Evolutionary conservation across 2,888 invertebrate genomes (phyloP).

Genomic region (Nomada flava): DNA sequence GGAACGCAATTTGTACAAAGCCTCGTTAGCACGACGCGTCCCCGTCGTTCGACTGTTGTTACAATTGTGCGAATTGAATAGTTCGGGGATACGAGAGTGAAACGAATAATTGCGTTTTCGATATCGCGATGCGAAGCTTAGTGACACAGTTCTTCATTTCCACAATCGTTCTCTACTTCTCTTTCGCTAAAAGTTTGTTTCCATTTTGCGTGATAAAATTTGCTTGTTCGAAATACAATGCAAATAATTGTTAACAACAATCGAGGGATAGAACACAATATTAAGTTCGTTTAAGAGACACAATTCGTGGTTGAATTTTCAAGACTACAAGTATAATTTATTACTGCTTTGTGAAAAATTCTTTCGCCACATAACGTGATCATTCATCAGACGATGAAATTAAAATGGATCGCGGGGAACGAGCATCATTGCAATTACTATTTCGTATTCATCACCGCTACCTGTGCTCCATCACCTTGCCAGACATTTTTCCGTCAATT

Average conservation of each 20-base stretch:
- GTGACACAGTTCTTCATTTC: not conserved
- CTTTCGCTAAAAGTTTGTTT: not conserved
- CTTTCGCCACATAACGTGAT: conserved; percentile 2
- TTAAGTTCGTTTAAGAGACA: too few relatives aligned
- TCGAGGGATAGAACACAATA: accelerated
- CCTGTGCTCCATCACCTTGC: conserved; percentile 18
- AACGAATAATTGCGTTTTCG: not conserved
- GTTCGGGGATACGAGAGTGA: not conserved
- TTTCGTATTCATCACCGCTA: conserved; percentile 22
- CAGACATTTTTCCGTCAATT: not conserved
- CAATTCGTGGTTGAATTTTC: not conserved
- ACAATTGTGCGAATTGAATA: not conserved
- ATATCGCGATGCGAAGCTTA: not conserved
- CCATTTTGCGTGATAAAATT: too few relatives aligned
- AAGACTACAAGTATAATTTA: not conserved
- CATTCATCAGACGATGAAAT: conserved; percentile 13
- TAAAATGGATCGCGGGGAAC: conserved; percentile 27
- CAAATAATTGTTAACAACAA: too few relatives aligned
- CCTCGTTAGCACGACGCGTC: conserved; percentile 13
- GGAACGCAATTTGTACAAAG: conserved; percentile 11
- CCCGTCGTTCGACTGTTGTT: not conserved
- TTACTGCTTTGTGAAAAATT: not conserved
- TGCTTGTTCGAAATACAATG: too few relatives aligned
- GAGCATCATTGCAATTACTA: conserved; percentile 23
- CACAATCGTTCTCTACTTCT: not conserved